Conservation (phyloP, 2,888 invertebrate species). For the Cataglyphis rosenhaueri region DNA sequence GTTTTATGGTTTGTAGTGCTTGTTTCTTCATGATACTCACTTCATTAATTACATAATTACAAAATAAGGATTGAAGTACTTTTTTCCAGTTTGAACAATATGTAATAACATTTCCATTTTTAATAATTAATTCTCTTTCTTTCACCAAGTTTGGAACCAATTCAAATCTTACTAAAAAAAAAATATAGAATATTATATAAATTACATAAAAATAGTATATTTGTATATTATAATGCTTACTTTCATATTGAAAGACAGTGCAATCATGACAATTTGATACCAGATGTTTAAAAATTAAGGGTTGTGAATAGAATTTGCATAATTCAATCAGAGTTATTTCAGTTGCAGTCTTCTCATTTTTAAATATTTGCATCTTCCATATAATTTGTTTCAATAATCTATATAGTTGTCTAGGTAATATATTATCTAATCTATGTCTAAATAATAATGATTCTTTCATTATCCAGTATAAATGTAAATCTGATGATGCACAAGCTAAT, state of each 20-base stretch:
- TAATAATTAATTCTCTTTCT: conserved; percentile 86
- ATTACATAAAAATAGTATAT: not conserved
- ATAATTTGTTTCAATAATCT: conserved; percentile 78
- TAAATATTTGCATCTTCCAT: conserved; percentile 68
- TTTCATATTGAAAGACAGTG: conserved; percentile 71
- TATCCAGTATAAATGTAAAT: conserved; percentile 78
- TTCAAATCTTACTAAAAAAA: conserved; percentile 87
- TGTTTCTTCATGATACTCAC: conserved; percentile 58
- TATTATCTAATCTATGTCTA: conserved; percentile 75
- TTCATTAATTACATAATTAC: conserved; percentile 83
- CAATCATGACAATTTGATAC: conserved; percentile 74
- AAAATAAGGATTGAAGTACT: conserved; percentile 86
- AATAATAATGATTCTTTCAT: conserved; percentile 79
- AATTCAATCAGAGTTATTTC: conserved; percentile 71
- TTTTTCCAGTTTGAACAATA: conserved; percentile 88
- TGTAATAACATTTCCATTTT: conserved; percentile 86
- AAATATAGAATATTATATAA: conserved; percentile 61
- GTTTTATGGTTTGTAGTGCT: conserved; percentile 59
- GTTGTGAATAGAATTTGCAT: conserved; percentile 71
- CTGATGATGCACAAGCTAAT: conserved; percentile 77
- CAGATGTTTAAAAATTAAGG: conserved; percentile 77
- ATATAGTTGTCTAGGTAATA: conserved; percentile 77
- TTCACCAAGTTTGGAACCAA: conserved; percentile 87
- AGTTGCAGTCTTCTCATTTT: conserved; percentile 66
- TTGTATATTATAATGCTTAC: conserved; percentile 67